These are phyloP conservation scores for Eudasyphora cyanicolor DNA, from an alignment of 2,888 invertebrate species.

Conservation along the genomic window DNA sequence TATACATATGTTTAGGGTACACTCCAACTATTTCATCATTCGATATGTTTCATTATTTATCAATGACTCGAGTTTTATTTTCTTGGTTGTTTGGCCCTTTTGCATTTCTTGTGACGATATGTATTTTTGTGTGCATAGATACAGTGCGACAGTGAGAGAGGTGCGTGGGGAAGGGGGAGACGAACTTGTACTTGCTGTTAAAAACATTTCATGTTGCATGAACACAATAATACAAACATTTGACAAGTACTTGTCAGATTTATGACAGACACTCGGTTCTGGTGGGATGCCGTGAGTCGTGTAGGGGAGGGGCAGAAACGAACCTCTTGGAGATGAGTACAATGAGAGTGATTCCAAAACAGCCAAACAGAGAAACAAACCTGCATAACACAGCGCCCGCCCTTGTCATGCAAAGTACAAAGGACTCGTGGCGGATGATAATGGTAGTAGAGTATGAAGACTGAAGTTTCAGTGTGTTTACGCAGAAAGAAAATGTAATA, in stretches of 20 bases:
- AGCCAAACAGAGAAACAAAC: constrained; percentile 31
- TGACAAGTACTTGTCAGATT: constrained; percentile 63
- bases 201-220: constrained; percentile 16
- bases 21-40: too few relatives aligned
- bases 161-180: too few relatives aligned
- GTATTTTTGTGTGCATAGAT: not conserved
- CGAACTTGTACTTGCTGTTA: not conserved
- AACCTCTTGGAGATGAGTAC: not conserved
- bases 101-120: too few relatives aligned
- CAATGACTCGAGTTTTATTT: too few relatives aligned
- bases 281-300: constrained; percentile 4
- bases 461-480: not conserved
- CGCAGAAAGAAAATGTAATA: constrained; percentile 18
- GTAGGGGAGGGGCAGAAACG: not conserved
- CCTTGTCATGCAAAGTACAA: not conserved
- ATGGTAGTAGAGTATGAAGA: constrained; percentile 5
- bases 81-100: too few relatives aligned
- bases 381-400: not conserved
- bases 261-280: constrained; percentile 54
- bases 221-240: constrained; percentile 47
- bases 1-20: too few relatives aligned
- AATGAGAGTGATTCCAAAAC: not conserved
- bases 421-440: constrained; percentile 10
- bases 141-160: not conserved
- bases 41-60: too few relatives aligned